These are phyloP conservation scores for Melanerpes formicivorus DNA, from an alignment of 2,113 vertebrate species.

Conservation along the genomic window DNA sequence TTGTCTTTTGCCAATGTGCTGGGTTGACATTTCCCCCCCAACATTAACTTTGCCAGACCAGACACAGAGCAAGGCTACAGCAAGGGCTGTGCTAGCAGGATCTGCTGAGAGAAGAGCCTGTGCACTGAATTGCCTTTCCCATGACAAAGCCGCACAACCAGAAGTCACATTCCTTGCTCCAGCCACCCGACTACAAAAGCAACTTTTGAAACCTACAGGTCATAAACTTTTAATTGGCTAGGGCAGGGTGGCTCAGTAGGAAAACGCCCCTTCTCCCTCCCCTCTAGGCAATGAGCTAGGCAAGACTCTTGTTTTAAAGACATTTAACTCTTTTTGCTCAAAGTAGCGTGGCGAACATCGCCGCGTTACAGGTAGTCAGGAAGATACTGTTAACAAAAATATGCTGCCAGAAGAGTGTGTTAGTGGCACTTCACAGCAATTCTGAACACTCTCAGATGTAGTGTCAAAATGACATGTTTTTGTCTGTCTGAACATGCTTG, in stretches of 20 bases:
- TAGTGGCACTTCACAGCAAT: constrained; percentile 69
- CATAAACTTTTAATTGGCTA: constrained; percentile 58
- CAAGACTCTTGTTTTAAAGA: constrained; percentile 33
- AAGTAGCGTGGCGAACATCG: not conserved
- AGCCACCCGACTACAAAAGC: constrained; percentile 44
- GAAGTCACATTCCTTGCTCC: not conserved
- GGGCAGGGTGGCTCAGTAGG: constrained; percentile 47
- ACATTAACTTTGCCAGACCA: too few relatives aligned
- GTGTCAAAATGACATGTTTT: constrained; percentile 39
- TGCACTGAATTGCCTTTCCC: constrained; percentile 24
- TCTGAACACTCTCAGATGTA: constrained; percentile 63
- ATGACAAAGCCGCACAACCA: constrained; percentile 1
- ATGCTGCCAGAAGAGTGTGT: constrained; percentile 36
- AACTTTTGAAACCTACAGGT: constrained; percentile 66
- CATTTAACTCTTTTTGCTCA: constrained; percentile 55
- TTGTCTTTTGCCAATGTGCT: not conserved
- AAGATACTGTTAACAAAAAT: constrained; percentile 58
- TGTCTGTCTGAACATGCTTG: not conserved
- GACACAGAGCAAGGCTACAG: not conserved
- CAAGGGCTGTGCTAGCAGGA: not conserved
- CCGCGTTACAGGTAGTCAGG: constrained; percentile 6
- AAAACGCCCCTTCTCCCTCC: constrained; percentile 46
- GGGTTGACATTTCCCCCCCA: too few relatives aligned
- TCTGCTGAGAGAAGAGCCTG: not conserved
- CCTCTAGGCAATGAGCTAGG: constrained; percentile 32